Percentiles rank a stretch among this genome's conserved stretches.
Conservation (phyloP, 2,113 vertebrate species). For the Pantherophis guttatus region DNA sequence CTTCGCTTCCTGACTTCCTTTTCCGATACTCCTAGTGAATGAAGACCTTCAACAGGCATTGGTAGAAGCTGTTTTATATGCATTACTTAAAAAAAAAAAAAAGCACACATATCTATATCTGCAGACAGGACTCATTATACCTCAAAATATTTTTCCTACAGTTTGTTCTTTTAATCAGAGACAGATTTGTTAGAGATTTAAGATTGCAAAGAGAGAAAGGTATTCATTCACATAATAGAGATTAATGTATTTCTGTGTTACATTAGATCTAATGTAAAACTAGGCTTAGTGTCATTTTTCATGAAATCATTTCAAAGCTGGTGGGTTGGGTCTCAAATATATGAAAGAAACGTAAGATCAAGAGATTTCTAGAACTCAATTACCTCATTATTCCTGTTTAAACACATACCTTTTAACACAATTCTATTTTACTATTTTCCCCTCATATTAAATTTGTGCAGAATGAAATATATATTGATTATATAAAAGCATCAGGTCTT, state of each 20-base stretch:
- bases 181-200: not conserved
- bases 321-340: not conserved
- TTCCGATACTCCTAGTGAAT: not conserved
- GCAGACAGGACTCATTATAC: not conserved
- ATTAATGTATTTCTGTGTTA: not conserved
- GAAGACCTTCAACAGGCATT: slow-evolving; percentile 10
- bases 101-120: slow-evolving; percentile 25
- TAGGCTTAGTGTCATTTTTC: not conserved
- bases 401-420: not conserved
- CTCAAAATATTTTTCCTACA: not conserved
- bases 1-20: not conserved
- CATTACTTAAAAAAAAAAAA: slow-evolving; percentile 1
- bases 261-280: not conserved
- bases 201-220: not conserved
- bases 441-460: not conserved
- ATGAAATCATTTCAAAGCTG: not conserved
- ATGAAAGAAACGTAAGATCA: not conserved
- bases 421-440: not conserved
- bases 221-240: not conserved
- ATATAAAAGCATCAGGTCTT: slow-evolving; percentile 1
- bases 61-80: not conserved
- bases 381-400: not conserved
- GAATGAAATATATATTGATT: not conserved
- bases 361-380: not conserved
- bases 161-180: not conserved